phyloP scores from a whole-genome alignment of 2,888 invertebrate species.

The Oligia fasciuncula region DNA sequence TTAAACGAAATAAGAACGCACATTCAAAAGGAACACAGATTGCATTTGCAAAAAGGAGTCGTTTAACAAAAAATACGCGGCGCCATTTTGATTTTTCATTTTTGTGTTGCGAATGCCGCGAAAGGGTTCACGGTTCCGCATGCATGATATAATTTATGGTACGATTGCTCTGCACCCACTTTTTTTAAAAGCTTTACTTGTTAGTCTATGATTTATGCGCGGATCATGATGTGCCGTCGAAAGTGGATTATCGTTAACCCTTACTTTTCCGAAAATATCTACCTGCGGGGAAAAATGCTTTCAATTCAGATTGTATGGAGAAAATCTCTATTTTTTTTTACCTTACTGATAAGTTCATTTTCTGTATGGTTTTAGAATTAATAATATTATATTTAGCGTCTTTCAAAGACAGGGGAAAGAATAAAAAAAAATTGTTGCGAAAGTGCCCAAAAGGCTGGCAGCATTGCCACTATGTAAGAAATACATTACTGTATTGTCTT shows the following conservation, averaged over 20 bases:
- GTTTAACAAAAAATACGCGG: conserved; percentile 1
- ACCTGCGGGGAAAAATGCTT: neutral
- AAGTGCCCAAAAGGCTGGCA: no score
- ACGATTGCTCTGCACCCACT: conserved; percentile 15
- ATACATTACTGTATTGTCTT: neutral
- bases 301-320: neutral
- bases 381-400: neutral
- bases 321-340: neutral
- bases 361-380: neutral
- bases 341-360: neutral
- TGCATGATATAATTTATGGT: conserved; percentile 37
- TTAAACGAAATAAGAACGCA: neutral
- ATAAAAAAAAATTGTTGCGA: neutral
- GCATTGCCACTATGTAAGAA: no score
- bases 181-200: conserved; percentile 31
- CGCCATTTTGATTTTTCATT: conserved; percentile 28
- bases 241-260: neutral
- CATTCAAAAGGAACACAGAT: conserved; percentile 22
- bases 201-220: conserved; percentile 36
- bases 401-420: neutral
- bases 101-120: conserved; percentile 26
- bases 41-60: conserved; percentile 30
- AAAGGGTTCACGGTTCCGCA: conserved; percentile 16
- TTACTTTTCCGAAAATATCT: neutral
- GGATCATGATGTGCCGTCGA: conserved; percentile 10